Percentiles rank a stretch among this genome's conserved stretches.
Evolutionary conservation across 2,888 invertebrate genomes (phyloP).

Genomic region (Parelbella ahira): DNA sequence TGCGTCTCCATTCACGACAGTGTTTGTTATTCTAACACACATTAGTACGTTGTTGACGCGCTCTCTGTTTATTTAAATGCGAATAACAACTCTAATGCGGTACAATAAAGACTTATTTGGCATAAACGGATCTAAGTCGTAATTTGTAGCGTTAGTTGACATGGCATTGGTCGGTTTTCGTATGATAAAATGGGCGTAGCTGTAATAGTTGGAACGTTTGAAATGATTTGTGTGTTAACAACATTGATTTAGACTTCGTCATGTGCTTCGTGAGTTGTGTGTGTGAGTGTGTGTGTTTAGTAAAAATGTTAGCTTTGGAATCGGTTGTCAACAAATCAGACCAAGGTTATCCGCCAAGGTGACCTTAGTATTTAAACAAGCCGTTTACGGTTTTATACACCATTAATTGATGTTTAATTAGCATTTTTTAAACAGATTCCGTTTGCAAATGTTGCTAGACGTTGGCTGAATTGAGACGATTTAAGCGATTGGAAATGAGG

Average conservation of each 20-base stretch:
- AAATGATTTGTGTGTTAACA: constrained; percentile 46
- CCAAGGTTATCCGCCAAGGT: constrained; percentile 29
- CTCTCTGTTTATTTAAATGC: constrained; percentile 23
- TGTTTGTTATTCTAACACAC: constrained; percentile 48
- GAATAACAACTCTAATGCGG: constrained; percentile 28
- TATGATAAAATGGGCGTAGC: constrained; percentile 71
- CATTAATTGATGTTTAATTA: constrained; percentile 21
- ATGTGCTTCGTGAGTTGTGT: constrained; percentile 20
- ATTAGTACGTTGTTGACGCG: constrained; percentile 36
- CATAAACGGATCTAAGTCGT: constrained; percentile 31
- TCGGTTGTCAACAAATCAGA: constrained; percentile 29
- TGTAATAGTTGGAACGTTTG: constrained; percentile 53
- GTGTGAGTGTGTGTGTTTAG: constrained; percentile 30
- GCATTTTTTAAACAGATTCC: constrained; percentile 21
- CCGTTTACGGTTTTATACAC: constrained; percentile 18
- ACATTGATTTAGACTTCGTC: constrained; percentile 30
- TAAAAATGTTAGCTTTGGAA: constrained; percentile 27
- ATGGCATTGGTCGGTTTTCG: constrained; percentile 75
- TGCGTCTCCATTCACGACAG: constrained; percentile 49
- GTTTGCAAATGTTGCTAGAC: constrained; percentile 2
- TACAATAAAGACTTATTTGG: constrained; percentile 26
- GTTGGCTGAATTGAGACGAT: constrained; percentile 5
- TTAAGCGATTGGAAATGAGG: constrained; percentile 7
- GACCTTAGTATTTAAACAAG: constrained; percentile 26
- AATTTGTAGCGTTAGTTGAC: constrained; percentile 49